These are phyloP conservation scores for Acrossocheilus wenchowensis DNA, from an alignment of 2,797 vertebrate genomes.

Conservation along the genomic window DNA sequence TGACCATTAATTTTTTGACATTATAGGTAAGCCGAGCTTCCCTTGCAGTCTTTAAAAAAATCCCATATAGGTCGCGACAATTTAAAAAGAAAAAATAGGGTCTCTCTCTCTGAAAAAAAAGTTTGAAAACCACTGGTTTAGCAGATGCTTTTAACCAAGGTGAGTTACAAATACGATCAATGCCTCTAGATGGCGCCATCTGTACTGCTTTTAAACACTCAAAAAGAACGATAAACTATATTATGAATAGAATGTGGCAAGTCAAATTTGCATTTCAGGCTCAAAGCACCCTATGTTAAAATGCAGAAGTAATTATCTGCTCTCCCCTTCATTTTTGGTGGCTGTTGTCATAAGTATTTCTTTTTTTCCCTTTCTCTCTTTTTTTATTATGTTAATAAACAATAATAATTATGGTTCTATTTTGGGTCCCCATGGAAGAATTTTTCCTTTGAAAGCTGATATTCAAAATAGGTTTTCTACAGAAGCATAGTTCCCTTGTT, in stretches of 20 bases:
- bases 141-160: not conserved
- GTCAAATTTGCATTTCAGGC: not conserved
- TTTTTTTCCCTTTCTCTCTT: accelerated
- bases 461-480: not conserved
- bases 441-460: not conserved
- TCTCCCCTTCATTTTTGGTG: not conserved
- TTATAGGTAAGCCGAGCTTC: too few relatives aligned
- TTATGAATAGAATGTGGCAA: not conserved
- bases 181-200: not conserved
- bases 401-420: not conserved
- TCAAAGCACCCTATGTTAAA: not conserved
- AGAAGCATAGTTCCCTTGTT: not conserved
- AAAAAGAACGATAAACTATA: not conserved
- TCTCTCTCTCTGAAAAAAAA: too few relatives aligned
- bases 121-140: too few relatives aligned
- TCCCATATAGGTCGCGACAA: too few relatives aligned
- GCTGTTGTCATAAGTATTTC: not conserved
- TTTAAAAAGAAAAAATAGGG: too few relatives aligned
- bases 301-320: not conserved
- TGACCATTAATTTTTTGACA: too few relatives aligned
- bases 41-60: too few relatives aligned
- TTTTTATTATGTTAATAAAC: not conserved
- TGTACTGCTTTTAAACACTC: not conserved
- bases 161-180: not conserved
- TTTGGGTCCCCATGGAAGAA: not conserved